A percentile compares a stretch with the other conserved stretches of the same genome.
Evolutionary conservation across 2,797 vertebrate genomes (phyloP).

Genomic region (Etheostoma perlongum): DNA sequence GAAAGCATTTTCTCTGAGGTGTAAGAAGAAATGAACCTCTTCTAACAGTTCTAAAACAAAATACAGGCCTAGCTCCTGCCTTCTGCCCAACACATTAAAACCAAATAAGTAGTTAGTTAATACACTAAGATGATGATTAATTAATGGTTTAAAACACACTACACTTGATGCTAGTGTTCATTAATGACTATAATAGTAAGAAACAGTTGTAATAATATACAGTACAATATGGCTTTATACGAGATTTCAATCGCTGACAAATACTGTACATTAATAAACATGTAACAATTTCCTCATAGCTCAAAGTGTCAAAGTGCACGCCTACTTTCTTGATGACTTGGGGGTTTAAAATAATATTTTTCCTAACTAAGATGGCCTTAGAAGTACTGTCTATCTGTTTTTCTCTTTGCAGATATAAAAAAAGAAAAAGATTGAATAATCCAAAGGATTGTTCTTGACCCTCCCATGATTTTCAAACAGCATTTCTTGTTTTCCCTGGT

Average conservation of each 20-base stretch:
- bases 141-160: not conserved
- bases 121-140: no score
- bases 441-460: constrained; percentile 72
- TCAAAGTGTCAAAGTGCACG: not conserved
- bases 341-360: constrained; percentile 10
- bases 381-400: constrained; percentile 43
- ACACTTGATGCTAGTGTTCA: no score
- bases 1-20: constrained; percentile 26
- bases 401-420: constrained; percentile 46
- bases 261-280: not conserved
- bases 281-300: not conserved
- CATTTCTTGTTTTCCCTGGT: constrained; percentile 76
- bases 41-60: constrained; percentile 14
- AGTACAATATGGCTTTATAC: not conserved
- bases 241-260: not conserved
- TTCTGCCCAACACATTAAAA: not conserved
- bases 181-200: not conserved
- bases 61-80: not conserved
- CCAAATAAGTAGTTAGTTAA: no score
- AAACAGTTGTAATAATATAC: not conserved
- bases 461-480: constrained; percentile 72
- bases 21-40: constrained; percentile 8
- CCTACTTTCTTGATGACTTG: constrained; percentile 3
- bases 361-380: constrained; percentile 23
- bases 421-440: constrained; percentile 21